A percentile compares a stretch with the other conserved stretches of the same genome.
These are phyloP conservation scores for Oncorhynchus masou DNA, from an alignment of 2,113 vertebrate species.

Conservation along the genomic window DNA sequence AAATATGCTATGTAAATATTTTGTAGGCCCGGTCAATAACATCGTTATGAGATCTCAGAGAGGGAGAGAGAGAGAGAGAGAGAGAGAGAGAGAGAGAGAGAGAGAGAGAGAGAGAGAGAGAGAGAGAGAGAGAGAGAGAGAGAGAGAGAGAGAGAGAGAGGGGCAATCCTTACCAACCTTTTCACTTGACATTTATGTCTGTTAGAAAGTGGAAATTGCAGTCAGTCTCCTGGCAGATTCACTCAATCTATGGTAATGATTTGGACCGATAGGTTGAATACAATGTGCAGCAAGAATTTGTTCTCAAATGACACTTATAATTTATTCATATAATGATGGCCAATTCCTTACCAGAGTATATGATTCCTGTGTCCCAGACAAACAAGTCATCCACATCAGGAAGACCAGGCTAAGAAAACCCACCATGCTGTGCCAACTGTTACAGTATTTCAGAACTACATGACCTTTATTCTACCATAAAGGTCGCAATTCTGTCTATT, in stretches of 20 bases:
- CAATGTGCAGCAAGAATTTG: slow-evolving; percentile 26
- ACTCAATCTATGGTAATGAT: slow-evolving; percentile 23
- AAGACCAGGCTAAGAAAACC: too few relatives aligned
- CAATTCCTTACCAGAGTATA: background rate
- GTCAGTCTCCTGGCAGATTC: slow-evolving; percentile 28
- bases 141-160: too few relatives aligned
- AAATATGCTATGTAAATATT: slow-evolving; percentile 37
- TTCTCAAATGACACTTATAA: background rate
- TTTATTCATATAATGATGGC: background rate
- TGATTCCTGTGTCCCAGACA: background rate
- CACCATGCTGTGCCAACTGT: too few relatives aligned
- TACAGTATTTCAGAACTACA: background rate
- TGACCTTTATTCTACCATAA: background rate
- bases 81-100: too few relatives aligned
- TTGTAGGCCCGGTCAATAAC: slow-evolving; percentile 38
- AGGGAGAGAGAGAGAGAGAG: too few relatives aligned
- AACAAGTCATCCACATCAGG: too few relatives aligned
- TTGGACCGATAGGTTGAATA: slow-evolving; percentile 30
- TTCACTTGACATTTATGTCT: background rate
- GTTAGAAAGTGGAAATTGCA: slow-evolving; percentile 4
- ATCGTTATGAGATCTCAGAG: slow-evolving; percentile 25
- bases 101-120: too few relatives aligned
- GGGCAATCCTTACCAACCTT: background rate
- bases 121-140: too few relatives aligned
- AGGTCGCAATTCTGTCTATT: too few relatives aligned